Conservation (phyloP, 2,113 vertebrate species). For the Vidua macroura region DNA sequence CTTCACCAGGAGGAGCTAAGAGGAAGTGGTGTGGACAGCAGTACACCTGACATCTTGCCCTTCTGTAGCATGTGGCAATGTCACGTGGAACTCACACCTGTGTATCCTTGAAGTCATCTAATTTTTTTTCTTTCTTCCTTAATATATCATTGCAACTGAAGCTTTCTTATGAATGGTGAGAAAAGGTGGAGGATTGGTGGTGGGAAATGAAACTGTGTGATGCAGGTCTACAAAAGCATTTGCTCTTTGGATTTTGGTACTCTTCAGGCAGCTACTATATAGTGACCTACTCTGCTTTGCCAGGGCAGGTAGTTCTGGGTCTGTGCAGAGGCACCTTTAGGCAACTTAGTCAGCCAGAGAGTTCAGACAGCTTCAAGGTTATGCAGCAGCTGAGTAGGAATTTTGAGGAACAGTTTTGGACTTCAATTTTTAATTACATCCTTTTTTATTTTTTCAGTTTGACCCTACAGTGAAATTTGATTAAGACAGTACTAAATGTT, state of each 20-base stretch:
- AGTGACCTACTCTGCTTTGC: not conserved
- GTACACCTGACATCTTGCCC: not conserved
- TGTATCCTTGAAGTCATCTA: not conserved
- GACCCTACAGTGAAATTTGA: not conserved
- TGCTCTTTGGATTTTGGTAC: not conserved
- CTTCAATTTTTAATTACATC: not conserved
- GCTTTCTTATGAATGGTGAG: not conserved
- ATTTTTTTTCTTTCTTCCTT: not conserved
- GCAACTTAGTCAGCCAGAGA: not conserved
- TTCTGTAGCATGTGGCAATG: not conserved
- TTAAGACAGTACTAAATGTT: not conserved
- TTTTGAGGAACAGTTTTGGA: not conserved
- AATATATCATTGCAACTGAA: not conserved
- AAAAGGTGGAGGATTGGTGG: not conserved
- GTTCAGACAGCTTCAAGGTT: not conserved
- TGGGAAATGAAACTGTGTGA: not conserved
- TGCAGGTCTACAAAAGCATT: not conserved
- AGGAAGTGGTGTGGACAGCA: not conserved
- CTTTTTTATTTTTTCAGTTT: slow-evolving; percentile 11
- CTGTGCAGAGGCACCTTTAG: not conserved
- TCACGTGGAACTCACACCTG: not conserved
- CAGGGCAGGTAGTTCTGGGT: not conserved
- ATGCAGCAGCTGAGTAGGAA: not conserved
- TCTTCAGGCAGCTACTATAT: not conserved
- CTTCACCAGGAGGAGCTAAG: not conserved